These are phyloP conservation scores for Brachyopa scutellaris DNA, from an alignment of 2,888 invertebrate species.

Conservation along the genomic window DNA sequence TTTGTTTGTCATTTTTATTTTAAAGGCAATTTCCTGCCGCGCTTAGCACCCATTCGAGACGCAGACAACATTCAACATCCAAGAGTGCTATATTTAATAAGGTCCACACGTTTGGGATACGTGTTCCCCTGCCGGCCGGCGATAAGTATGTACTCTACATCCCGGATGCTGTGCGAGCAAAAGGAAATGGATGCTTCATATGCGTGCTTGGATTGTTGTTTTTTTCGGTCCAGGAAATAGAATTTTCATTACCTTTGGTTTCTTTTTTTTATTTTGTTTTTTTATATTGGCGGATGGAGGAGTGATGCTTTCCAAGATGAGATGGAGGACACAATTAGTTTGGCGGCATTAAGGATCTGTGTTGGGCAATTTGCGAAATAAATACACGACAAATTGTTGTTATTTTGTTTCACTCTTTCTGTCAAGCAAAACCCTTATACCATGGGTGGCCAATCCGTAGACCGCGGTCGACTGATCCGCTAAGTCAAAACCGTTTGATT, in stretches of 20 bases:
- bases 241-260: slow-evolving; percentile 60
- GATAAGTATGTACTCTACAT: slow-evolving; percentile 62
- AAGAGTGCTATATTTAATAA: slow-evolving; percentile 54
- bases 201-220: slow-evolving; percentile 52
- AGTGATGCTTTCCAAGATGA: no score
- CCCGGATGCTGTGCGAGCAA: slow-evolving; percentile 67
- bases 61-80: slow-evolving; percentile 13
- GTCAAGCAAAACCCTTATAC: no score
- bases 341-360: not conserved
- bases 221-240: slow-evolving; percentile 43
- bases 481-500: no score
- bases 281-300: not conserved
- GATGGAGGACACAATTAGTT: no score
- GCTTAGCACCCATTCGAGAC: slow-evolving; percentile 45
- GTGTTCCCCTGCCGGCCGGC: slow-evolving; percentile 11
- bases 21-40: slow-evolving; percentile 64
- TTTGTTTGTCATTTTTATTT: slow-evolving; percentile 57
- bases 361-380: not conserved
- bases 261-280: no score
- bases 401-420: no score
- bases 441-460: no score
- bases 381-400: not conserved
- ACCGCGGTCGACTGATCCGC: no score
- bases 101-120: slow-evolving; percentile 59
- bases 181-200: slow-evolving; percentile 66